These are phyloP conservation scores for Dipodomys merriami DNA, from an alignment of 2,113 vertebrate species.

Conservation along the genomic window DNA sequence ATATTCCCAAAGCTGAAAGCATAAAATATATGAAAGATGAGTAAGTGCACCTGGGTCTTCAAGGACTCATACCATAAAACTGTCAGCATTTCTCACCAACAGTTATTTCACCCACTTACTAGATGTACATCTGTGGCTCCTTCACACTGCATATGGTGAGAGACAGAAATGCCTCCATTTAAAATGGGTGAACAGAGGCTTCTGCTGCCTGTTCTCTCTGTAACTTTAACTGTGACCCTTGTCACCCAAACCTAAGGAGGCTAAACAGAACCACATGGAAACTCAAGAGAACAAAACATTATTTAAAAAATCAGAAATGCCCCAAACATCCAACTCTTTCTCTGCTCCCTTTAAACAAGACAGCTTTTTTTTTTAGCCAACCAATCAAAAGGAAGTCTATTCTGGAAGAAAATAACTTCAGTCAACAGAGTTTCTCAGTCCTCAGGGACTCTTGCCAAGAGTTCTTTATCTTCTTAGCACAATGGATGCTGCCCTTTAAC, in stretches of 20 bases:
- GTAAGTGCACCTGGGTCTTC: slow-evolving; percentile 60
- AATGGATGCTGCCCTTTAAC: not conserved
- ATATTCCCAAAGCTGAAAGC: slow-evolving; percentile 58
- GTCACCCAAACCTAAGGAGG: slow-evolving; percentile 50
- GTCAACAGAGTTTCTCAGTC: not conserved
- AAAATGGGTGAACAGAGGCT: slow-evolving; percentile 43
- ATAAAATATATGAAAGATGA: slow-evolving; percentile 62
- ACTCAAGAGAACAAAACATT: not conserved
- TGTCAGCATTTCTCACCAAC: slow-evolving; percentile 58
- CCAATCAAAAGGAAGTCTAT: not conserved
- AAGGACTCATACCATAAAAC: slow-evolving; percentile 55
- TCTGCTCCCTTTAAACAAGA: not conserved
- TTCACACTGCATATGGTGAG: slow-evolving; percentile 67
- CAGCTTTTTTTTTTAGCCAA: slow-evolving; percentile 1
- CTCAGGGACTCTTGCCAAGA: not conserved
- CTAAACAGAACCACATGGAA: slow-evolving; percentile 16
- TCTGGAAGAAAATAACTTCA: not conserved
- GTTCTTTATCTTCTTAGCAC: not conserved
- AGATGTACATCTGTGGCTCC: slow-evolving; percentile 55
- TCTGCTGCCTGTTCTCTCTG: not conserved
- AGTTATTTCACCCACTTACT: slow-evolving; percentile 65
- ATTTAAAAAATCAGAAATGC: slow-evolving; percentile 32
- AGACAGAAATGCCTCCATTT: slow-evolving; percentile 58
- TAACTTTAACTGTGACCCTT: slow-evolving; percentile 12
- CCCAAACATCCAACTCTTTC: not conserved